Evolutionary conservation across 2,888 invertebrate species (phyloP).

Genomic region (Tethea ocularis): DNA sequence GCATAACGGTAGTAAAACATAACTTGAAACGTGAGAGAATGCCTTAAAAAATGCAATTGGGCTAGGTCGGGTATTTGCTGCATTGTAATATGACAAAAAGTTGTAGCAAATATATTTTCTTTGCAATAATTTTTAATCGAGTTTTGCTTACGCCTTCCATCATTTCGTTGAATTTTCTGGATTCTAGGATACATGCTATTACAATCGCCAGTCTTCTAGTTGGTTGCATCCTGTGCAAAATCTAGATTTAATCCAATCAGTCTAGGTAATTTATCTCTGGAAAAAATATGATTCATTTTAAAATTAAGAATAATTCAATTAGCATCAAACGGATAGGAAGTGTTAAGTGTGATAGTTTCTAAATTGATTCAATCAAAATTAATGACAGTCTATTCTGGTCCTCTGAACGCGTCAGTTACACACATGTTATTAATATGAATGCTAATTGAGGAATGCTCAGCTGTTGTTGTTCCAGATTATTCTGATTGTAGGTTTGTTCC

Average conservation of each 20-base stretch:
- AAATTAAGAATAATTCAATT: constrained; percentile 27
- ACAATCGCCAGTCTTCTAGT: no score
- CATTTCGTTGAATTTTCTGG: neutral
- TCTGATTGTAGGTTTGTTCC: neutral
- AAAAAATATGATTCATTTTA: neutral
- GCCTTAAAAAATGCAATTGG: constrained; percentile 43
- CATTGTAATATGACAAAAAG: constrained; percentile 5
- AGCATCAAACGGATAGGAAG: constrained; percentile 15
- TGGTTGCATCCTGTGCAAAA: no score
- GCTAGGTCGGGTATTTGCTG: constrained; percentile 40
- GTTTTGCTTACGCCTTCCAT: neutral
- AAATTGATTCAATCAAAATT: constrained; percentile 29
- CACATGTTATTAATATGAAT: neutral
- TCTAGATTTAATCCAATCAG: neutral
- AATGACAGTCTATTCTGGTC: constrained; percentile 22
- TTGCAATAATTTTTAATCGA: neutral
- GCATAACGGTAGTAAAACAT: neutral
- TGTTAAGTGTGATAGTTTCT: constrained; percentile 30
- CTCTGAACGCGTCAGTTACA: constrained; percentile 7
- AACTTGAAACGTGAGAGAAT: constrained; percentile 12
- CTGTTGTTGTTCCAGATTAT: neutral
- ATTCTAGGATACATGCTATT: no score
- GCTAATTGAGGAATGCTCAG: neutral
- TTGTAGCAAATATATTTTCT: neutral
- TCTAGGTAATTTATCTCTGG: neutral